These are phyloP conservation scores for Arbacia lixula DNA, from an alignment of 53 echinoderm and acorn worm genomes.

Conservation along the genomic window DNA sequence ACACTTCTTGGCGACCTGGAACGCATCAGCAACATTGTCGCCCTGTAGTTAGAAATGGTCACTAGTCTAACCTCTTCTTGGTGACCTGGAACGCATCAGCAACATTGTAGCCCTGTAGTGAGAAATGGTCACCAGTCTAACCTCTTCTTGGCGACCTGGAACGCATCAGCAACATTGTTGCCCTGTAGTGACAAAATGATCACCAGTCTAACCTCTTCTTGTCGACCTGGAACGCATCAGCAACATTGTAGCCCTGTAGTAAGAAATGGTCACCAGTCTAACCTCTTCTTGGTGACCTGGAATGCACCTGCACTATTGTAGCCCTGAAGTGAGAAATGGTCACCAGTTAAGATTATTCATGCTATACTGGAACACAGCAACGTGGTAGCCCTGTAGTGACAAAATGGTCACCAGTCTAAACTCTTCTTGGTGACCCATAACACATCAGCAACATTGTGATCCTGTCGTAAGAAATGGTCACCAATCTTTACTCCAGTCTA, in stretches of 20 bases:
- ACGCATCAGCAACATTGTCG: constrained; percentile 61
- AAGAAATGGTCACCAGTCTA: not conserved
- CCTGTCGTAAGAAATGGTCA: not conserved
- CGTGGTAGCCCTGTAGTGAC: not conserved
- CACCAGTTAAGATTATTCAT: not conserved
- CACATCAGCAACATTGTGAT: constrained; percentile 43
- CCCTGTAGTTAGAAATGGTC: constrained; percentile 30
- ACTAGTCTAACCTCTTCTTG: not conserved
- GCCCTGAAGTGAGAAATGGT: not conserved
- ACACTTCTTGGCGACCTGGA: constrained; percentile 63
- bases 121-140: not conserved
- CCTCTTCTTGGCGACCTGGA: not conserved
- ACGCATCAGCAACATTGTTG: not conserved
- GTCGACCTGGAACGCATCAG: constrained; percentile 48
- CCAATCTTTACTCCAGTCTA: not conserved
- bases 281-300: not conserved
- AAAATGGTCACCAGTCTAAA: not conserved
- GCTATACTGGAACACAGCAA: not conserved
- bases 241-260: constrained; percentile 35
- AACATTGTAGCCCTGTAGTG: not conserved
- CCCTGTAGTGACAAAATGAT: not conserved
- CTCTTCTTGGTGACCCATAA: constrained; percentile 37
- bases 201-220: not conserved
- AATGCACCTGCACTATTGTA: not conserved
- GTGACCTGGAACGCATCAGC: not conserved